Evolutionary conservation across 2,797 vertebrate species (phyloP).

Genomic region (Platyrinchus mystaceus): DNA sequence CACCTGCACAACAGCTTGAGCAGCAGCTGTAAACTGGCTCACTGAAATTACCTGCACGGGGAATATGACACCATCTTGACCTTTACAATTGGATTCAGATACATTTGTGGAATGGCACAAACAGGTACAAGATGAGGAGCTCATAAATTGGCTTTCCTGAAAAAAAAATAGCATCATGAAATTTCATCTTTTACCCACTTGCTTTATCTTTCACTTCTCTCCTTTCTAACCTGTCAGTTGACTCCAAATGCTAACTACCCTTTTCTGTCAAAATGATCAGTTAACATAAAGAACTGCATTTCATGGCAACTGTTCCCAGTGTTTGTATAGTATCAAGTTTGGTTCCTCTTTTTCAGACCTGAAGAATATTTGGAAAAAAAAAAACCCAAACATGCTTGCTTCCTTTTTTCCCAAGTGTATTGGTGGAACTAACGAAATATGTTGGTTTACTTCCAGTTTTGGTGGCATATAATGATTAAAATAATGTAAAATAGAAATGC

Average conservation of each 20-base stretch:
- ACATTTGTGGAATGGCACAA: neutral
- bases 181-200: conserved; percentile 12
- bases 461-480: neutral
- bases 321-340: neutral
- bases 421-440: neutral
- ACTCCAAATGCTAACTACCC: neutral
- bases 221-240: neutral
- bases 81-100: neutral
- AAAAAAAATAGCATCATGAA: neutral
- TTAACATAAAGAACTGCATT: neutral
- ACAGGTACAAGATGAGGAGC: neutral
- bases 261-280: neutral
- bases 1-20: conserved; percentile 38
- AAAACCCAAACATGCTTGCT: neutral
- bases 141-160: neutral
- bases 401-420: neutral
- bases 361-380: neutral
- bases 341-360: neutral
- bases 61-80: conserved; percentile 22
- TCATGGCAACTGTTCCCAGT: neutral
- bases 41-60: neutral
- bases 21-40: conserved; percentile 30
- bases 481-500: neutral
- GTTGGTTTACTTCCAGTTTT: neutral
- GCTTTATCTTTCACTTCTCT: neutral